A percentile compares a stretch with the other conserved stretches of the same genome.
Conservation (phyloP, 2,888 invertebrate genomes). For the Yponomeuta malinellus region DNA sequence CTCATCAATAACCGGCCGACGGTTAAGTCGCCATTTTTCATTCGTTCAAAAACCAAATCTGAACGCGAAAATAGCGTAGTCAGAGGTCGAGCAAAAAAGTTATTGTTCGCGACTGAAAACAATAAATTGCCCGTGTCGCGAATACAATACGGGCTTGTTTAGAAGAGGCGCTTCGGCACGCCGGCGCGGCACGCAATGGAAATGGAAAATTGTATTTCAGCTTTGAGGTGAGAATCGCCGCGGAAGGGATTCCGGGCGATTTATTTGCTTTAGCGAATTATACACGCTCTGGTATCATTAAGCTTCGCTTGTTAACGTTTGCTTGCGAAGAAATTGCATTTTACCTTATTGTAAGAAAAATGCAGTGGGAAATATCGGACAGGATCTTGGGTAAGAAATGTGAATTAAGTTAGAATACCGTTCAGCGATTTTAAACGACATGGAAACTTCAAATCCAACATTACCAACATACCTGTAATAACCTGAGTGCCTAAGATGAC, state of each 20-base stretch:
- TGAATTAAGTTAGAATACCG: too few relatives aligned
- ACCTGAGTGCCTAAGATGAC: too few relatives aligned
- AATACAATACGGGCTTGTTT: not conserved
- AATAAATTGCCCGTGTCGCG: slow-evolving; percentile 5
- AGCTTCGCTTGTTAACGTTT: not conserved
- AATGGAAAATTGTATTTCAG: not conserved
- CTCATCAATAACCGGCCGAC: slow-evolving; percentile 70
- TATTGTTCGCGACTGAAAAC: not conserved
- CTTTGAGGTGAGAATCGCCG: not conserved
- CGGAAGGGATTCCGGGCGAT: slow-evolving; percentile 51
- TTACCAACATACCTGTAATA: too few relatives aligned
- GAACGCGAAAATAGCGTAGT: slow-evolving; percentile 45
- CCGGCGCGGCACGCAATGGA: slow-evolving; percentile 1
- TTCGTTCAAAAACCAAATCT: slow-evolving; percentile 51
- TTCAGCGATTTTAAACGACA: too few relatives aligned
- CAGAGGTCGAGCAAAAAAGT: slow-evolving; percentile 39
- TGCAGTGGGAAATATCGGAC: too few relatives aligned
- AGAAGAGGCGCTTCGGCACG: not conserved
- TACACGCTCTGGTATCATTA: slow-evolving; percentile 1
- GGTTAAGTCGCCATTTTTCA: slow-evolving; percentile 68
- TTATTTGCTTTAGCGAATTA: slow-evolving; percentile 32
- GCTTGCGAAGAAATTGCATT: not conserved
- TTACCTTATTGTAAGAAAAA: too few relatives aligned
- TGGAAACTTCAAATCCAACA: too few relatives aligned
- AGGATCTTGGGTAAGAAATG: too few relatives aligned